Evolutionary conservation across 2,797 vertebrate genomes (phyloP), one percentile per base, ranked within the genome.

Genomic region (Halcyon leucocephala): DNA sequence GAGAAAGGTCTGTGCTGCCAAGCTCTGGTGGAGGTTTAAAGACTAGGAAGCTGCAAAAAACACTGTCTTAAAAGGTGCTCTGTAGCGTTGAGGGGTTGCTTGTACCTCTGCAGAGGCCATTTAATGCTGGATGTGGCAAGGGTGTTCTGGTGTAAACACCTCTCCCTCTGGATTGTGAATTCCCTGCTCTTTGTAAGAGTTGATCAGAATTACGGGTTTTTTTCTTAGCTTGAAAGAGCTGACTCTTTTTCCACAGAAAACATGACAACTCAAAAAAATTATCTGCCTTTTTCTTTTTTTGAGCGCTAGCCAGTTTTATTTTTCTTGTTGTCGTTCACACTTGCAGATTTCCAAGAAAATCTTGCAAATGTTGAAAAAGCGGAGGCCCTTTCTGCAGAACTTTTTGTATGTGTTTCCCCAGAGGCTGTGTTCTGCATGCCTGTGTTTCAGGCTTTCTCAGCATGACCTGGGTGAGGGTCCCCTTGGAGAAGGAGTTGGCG

Each of bases 221-320:
- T 80, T 48, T 35, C 69, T 51, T 11, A 9, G 41, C 28, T 89
- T 79, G 70, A 91, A 92, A 95, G 70, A 94, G 82, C 82, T 86
- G 89, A 95, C 44, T 91, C 46, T 91, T 87, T 93, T 84, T 60
- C 78, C 62, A 44, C 35, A 78, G 82, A 90, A 95, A 95, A 95
- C 55, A 93, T 92, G 91, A 94, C 85, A 93, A 94, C 89, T 95
- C 82, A 94, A 89, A 96, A 96, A 96, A 77, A 78, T 58, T 83
- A 85, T 88, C 71, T 96, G 92, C 83, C 83, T 94, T 72, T 49
- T 76, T 44, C 57, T 55, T 14, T 46, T 31, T n/a, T 78, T 76
- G 90, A 64, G 49, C 49, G 55, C 62, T 77, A 79, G 94, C 91
- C 95, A 94, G 61, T 72, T 86, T 92, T 92, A 54, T 89, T 92